phyloP scores from a whole-genome alignment of 2,797 vertebrate genomes.

The Acrossocheilus wenchowensis region DNA sequence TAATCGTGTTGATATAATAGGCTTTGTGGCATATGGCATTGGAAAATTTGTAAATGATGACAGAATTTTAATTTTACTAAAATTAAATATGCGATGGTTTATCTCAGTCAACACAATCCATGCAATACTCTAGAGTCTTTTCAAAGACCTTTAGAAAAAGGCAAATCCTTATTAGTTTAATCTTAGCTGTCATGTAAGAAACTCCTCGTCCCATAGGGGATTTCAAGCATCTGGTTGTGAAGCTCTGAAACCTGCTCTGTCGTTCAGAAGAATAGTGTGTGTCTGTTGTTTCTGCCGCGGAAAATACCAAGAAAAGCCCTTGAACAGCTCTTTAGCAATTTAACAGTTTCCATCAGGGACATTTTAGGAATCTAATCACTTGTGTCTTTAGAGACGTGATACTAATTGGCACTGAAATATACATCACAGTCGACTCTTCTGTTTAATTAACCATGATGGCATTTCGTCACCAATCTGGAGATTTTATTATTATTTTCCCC shows the following conservation, averaged over 20 bases:
- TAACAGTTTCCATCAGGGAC: conserved; percentile 15
- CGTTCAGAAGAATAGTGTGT: conserved; percentile 16
- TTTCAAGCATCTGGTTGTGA: conserved; percentile 25
- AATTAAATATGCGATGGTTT: not conserved
- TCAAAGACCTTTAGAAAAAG: not conserved
- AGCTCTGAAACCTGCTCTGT: not conserved
- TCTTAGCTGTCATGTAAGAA: conserved; percentile 4
- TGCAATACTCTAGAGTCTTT: not conserved
- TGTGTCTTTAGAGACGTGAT: conserved; percentile 9
- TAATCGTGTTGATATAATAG: not conserved
- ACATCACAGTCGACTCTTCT: conserved; percentile 15
- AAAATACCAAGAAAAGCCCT: conserved; percentile 23
- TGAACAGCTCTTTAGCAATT: conserved; percentile 23
- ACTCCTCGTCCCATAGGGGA: not conserved
- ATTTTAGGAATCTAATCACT: conserved; percentile 39
- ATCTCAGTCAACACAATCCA: not conserved
- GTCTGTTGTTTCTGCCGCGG: not conserved
- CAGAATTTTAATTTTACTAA: not conserved
- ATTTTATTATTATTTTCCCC: not conserved
- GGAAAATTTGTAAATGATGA: not conserved
- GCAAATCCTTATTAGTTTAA: conserved; percentile 2
- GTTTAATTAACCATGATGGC: conserved; percentile 17
- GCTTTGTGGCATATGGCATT: not conserved
- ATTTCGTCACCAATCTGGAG: conserved; percentile 24
- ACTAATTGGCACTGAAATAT: conserved; percentile 46